Evolutionary conservation across 2,113 vertebrate genomes (phyloP), one percentile per base, ranked within the genome.

Genomic region (Paramormyrops kingsleyae): DNA sequence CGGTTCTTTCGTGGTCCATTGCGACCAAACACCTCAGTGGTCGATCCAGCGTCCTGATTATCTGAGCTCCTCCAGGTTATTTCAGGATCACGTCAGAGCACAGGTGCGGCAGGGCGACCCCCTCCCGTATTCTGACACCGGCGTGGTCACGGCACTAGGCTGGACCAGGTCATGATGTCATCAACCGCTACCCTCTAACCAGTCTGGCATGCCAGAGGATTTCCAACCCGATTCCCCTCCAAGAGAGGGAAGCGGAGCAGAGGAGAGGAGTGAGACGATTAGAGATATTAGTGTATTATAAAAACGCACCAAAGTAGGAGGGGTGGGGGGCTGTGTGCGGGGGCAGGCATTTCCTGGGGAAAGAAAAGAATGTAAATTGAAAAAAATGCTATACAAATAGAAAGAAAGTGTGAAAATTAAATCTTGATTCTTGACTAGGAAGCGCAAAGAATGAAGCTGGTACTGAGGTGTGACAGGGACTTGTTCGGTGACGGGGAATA

Each of bases 361-460:
- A 94, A 93, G 93, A 94, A 92, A 93, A 94, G 91, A 92, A 62
- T 62, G 59, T n/a, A 88, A 93, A 92, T 92, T 92, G 91, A 93
- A 94, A 92, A 94, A 94, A 92, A 93, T 92, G 46, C 13, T 21
- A 50, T 86, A 49, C n/a, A 59, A 91, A 91, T 91, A 90, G 91
- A 93, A 92, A 91, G 92, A 92, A 95, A 93, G 94, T 94, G 94
- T 93, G 94, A 93, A 96, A 96, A 95, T 96, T 92, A 95, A 95
- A 95, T 94, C 95, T 95, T 94, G 95, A 94, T 93, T 94, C 92
- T 94, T 94, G 95, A 96, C 95, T 44, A 95, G 95, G 91, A 90
- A 92, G 92, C 94, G 95, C 92, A 93, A 93, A 95, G 94, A 95
- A 95, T 94, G 94, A 94, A 94, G 93, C 92, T 93, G 94, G 93